A percentile compares a stretch with the other conserved stretches of the same genome.
Conservation (phyloP, 1,140 invertebrate genomes). For the Drosophila auraria region DNA sequence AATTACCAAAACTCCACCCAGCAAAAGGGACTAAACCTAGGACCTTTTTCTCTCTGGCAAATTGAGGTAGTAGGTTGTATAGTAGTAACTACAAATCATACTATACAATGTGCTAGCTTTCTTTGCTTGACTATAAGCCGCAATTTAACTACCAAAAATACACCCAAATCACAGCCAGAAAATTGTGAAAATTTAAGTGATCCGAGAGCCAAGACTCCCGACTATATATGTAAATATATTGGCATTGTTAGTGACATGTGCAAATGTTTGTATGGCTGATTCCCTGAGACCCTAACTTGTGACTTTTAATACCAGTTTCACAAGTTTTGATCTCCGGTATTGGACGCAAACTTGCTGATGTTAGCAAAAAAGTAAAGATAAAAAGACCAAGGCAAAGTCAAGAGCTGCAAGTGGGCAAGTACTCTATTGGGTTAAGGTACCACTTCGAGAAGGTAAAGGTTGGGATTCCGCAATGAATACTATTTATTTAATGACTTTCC, state of each 20-base stretch:
- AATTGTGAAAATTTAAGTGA: constrained; percentile 36
- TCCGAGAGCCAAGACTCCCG: constrained; percentile 2
- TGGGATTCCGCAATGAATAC: not conserved
- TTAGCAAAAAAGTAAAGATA: constrained; percentile 54
- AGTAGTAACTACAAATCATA: constrained; percentile 79
- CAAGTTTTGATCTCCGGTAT: constrained; percentile 86
- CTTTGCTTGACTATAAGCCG: constrained; percentile 84
- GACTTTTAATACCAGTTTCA: constrained; percentile 85
- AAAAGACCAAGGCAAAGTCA: constrained; percentile 8
- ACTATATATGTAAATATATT: constrained; percentile 46
- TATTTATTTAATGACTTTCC: not conserved
- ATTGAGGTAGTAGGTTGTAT: constrained; percentile 86
- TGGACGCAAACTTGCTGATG: constrained; percentile 85
- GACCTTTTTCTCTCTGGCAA: constrained; percentile 85
- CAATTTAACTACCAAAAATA: constrained; percentile 38
- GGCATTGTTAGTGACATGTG: constrained; percentile 80
- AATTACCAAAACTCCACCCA: constrained; percentile 35
- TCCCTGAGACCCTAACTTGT: constrained; percentile 86
- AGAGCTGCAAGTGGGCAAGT: constrained; percentile 1
- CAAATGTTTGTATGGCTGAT: constrained; percentile 85
- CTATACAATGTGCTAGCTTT: constrained; percentile 85
- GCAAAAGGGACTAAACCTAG: constrained; percentile 79
- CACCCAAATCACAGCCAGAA: constrained; percentile 34
- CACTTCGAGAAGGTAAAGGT: constrained; percentile 7
- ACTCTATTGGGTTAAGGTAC: not conserved